phyloP scores from a whole-genome alignment of 2,797 vertebrate genomes.

The Phrynocephalus forsythii region DNA sequence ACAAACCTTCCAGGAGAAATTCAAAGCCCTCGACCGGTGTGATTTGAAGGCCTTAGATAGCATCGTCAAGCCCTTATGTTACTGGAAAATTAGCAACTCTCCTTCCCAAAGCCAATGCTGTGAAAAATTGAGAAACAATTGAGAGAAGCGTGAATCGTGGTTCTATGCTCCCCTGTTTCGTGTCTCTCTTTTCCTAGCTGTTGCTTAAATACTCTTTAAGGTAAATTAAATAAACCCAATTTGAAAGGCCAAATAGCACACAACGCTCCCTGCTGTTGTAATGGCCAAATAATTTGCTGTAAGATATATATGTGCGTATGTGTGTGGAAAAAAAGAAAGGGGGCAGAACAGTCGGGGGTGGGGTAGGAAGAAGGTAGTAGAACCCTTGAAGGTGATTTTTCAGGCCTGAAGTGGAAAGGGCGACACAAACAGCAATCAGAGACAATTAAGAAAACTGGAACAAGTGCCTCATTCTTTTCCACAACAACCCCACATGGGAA shows the following conservation, averaged over 20 bases:
- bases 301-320: constrained; percentile 48
- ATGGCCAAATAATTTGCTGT: constrained; percentile 71
- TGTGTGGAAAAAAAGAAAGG: constrained; percentile 73
- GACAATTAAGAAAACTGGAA: constrained; percentile 82
- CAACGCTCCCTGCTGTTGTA: constrained; percentile 61
- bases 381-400: constrained; percentile 79
- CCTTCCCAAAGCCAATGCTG: constrained; percentile 50
- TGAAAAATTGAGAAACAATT: constrained; percentile 44
- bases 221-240: constrained; percentile 77
- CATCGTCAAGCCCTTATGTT: constrained; percentile 62
- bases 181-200: constrained; percentile 59
- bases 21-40: constrained; percentile 44
- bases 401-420: constrained; percentile 72
- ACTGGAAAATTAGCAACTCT: constrained; percentile 66
- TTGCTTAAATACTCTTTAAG: constrained; percentile 71
- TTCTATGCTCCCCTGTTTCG: constrained; percentile 42
- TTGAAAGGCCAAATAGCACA: constrained; percentile 69
- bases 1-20: neutral
- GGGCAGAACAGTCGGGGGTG: constrained; percentile 64
- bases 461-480: constrained; percentile 79
- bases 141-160: constrained; percentile 1
- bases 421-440: constrained; percentile 84
- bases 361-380: constrained; percentile 37
- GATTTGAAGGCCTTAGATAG: constrained; percentile 58
- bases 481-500: constrained; percentile 74